Evolutionary conservation across 1,140 invertebrate species (phyloP).

Genomic region (Macrosteles quadrilineatus): DNA sequence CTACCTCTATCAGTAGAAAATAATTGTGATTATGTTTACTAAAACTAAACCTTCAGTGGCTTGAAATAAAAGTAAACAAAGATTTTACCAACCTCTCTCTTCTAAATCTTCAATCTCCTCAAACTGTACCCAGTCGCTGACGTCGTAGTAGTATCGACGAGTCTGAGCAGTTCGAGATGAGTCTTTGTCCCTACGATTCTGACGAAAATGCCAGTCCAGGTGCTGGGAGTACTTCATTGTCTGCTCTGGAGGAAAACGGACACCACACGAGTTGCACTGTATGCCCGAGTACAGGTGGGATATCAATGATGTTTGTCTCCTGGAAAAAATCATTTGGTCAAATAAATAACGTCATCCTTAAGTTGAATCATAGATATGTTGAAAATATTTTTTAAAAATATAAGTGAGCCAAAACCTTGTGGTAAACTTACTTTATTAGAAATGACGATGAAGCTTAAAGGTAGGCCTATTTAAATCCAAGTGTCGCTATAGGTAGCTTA

Average conservation of each 20-base stretch:
- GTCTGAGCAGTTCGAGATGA: constrained; percentile 79
- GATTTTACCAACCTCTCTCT: constrained; percentile 68
- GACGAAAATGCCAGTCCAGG: constrained; percentile 96
- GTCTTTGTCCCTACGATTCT: constrained; percentile 86
- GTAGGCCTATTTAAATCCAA: too few species aligned
- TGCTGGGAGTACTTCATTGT: constrained; percentile 89
- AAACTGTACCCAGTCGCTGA: constrained; percentile 91
- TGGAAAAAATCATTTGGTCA: constrained; percentile 30
- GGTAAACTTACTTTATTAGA: too few species aligned
- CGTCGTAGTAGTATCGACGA: constrained; percentile 86
- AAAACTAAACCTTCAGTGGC: too few species aligned
- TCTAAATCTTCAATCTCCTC: constrained; percentile 93
- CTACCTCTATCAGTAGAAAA: too few species aligned
- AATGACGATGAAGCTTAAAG: too few species aligned
- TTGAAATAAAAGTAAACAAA: too few species aligned
- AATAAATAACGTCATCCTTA: too few species aligned
- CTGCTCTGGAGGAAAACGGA: constrained; percentile 84
- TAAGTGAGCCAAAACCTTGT: too few species aligned
- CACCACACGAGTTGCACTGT: constrained; percentile 93
- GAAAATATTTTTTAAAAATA: too few species aligned
- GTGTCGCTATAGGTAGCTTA: too few species aligned
- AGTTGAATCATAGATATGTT: too few species aligned
- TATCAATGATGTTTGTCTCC: constrained; percentile 53
- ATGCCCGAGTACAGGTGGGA: constrained; percentile 65
- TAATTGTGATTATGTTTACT: too few species aligned